These are phyloP conservation scores for Schizopygopsis pylzovi DNA, from an alignment of 2,797 vertebrate genomes.

Conservation along the genomic window DNA sequence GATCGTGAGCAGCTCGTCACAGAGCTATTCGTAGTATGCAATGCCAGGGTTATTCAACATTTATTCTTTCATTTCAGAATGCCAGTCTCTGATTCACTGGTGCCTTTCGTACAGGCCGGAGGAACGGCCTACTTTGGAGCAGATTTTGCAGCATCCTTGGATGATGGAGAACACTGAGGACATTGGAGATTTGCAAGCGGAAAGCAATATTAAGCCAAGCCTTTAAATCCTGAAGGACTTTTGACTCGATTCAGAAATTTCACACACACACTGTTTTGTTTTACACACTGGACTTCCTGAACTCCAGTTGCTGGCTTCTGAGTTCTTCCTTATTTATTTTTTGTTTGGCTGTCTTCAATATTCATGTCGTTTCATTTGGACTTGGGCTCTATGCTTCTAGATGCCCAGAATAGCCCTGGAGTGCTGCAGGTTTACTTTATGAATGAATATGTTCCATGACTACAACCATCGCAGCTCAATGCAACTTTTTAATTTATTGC, in stretches of 20 bases:
- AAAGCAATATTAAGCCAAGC: conserved; percentile 62
- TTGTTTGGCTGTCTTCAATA: conserved; percentile 1
- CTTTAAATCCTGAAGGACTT: conserved; percentile 54
- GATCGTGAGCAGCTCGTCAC: background rate
- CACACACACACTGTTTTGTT: conserved; percentile 32
- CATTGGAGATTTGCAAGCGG: conserved; percentile 62
- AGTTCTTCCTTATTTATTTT: conserved; percentile 55
- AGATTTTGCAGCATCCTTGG: conserved; percentile 83
- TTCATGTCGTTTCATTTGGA: background rate
- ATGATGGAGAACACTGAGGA: conserved; percentile 75
- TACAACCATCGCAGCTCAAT: conserved; percentile 8
- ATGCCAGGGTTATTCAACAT: background rate
- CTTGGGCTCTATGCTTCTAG: background rate
- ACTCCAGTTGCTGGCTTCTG: conserved; percentile 46
- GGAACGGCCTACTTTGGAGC: conserved; percentile 80
- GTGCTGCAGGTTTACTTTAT: conserved; percentile 36
- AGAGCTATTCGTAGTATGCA: background rate
- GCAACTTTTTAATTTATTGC: conserved; percentile 58
- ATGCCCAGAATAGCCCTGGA: conserved; percentile 27
- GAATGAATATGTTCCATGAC: background rate
- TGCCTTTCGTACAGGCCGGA: conserved; percentile 80
- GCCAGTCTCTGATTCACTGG: conserved; percentile 82
- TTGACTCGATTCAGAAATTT: conserved; percentile 41
- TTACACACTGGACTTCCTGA: conserved; percentile 55
- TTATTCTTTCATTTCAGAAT: conserved; percentile 70